Evolutionary conservation across 2,797 vertebrate species (phyloP).

Genomic region (Microctenopoma stevenorrisi): DNA sequence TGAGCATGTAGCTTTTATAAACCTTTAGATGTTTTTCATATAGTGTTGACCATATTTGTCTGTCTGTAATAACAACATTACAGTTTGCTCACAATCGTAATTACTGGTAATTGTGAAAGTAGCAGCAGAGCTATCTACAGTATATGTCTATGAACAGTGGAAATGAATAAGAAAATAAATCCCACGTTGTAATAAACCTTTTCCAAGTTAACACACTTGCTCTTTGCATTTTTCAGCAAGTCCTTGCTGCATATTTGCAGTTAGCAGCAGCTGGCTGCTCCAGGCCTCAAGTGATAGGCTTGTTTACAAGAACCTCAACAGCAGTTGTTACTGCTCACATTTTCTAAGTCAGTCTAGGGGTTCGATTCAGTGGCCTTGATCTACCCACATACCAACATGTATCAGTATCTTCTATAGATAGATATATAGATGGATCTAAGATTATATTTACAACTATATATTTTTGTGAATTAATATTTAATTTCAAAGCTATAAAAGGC

Average conservation of each 20-base stretch:
- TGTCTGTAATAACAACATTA: not conserved
- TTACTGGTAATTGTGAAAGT: not conserved
- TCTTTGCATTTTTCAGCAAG: slow-evolving; percentile 7
- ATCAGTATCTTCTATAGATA: not conserved
- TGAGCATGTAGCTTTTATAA: slow-evolving; percentile 13
- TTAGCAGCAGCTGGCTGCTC: slow-evolving; percentile 47
- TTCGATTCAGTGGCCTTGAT: slow-evolving; percentile 27
- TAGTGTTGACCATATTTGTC: not conserved
- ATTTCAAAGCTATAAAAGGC: too few relatives aligned
- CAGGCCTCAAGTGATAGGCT: slow-evolving; percentile 31
- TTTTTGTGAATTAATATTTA: too few relatives aligned
- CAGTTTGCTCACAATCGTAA: not conserved
- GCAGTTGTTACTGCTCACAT: slow-evolving; percentile 61
- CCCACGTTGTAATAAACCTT: not conserved
- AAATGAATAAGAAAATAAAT: not conserved
- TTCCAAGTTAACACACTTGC: not conserved
- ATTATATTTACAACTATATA: too few relatives aligned
- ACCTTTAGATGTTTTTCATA: not conserved
- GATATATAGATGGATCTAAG: too few relatives aligned
- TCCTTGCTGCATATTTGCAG: slow-evolving; percentile 31
- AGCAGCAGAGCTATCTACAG: not conserved
- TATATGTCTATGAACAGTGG: not conserved
- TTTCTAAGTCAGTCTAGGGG: slow-evolving; percentile 42
- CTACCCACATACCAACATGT: slow-evolving; percentile 15
- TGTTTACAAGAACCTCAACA: slow-evolving; percentile 50